Percentiles rank a stretch among this genome's conserved stretches.
phyloP scores from a whole-genome alignment of 1,140 invertebrate genomes.

The Teleogryllus occipitalis region DNA sequence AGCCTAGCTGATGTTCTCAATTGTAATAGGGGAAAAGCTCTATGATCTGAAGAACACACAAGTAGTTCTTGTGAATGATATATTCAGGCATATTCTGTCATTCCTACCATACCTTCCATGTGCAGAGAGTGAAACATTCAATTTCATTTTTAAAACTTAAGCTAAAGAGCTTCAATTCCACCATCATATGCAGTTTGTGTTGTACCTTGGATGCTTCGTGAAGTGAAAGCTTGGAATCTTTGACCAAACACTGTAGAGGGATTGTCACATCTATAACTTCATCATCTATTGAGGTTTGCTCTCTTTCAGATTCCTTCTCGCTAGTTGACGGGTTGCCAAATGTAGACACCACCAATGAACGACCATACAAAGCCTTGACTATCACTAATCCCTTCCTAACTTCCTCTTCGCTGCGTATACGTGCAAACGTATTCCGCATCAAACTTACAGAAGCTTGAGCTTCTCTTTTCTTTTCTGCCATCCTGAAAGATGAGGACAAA shows the following conservation, averaged over 20 bases:
- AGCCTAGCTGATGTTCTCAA: no score
- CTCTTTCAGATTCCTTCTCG: slow-evolving; percentile 32
- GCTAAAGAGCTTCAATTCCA: no score
- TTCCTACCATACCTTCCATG: no score
- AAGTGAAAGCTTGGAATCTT: slow-evolving; percentile 78
- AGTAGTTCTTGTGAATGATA: no score
- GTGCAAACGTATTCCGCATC: slow-evolving; percentile 74
- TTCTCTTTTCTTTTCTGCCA: slow-evolving; percentile 71
- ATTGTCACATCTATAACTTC: slow-evolving; percentile 87
- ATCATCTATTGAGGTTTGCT: slow-evolving; percentile 30
- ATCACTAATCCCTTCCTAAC: slow-evolving; percentile 76
- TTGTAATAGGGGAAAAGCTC: no score
- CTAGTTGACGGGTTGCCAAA: slow-evolving; percentile 23
- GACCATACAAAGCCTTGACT: slow-evolving; percentile 64
- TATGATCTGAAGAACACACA: no score
- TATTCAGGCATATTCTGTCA: no score
- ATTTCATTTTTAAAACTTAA: no score
- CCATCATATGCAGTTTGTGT: no score
- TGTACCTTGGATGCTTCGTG: slow-evolving; percentile 78
- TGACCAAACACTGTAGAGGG: slow-evolving; percentile 87
- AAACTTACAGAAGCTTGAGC: slow-evolving; percentile 76
- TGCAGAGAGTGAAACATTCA: no score
- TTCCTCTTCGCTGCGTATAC: slow-evolving; percentile 68
- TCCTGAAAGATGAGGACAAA: slow-evolving; percentile 37
- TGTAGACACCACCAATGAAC: not conserved